Conservation (phyloP, 2,888 invertebrate genomes). For the Tryphoninae sp. region DNA sequence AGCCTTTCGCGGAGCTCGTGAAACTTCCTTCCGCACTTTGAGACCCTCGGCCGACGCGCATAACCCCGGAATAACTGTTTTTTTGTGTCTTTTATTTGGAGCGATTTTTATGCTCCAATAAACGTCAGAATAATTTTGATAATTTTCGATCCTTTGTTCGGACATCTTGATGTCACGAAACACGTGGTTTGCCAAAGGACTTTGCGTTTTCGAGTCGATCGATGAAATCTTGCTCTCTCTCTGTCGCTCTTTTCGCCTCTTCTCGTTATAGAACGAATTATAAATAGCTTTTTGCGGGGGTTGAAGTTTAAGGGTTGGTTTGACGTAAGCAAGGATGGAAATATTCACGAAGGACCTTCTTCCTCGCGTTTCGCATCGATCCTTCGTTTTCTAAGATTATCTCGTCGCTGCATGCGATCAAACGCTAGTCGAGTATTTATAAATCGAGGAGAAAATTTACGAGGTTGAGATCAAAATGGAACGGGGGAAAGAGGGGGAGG, state of each 20-base stretch:
- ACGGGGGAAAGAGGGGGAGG: too few relatives aligned
- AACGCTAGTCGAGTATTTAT: background rate
- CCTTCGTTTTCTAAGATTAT: background rate
- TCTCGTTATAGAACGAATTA: conserved; percentile 10
- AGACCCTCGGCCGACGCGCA: conserved; percentile 30
- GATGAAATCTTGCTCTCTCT: conserved; percentile 17
- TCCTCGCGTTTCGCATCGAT: conserved; percentile 35
- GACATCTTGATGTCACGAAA: conserved; percentile 26
- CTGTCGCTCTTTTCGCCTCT: background rate
- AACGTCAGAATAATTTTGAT: conserved; percentile 50
- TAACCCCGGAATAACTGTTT: conserved; percentile 18
- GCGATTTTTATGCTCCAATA: conserved; percentile 54
- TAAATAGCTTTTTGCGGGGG: conserved; percentile 45
- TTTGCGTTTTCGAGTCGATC: conserved; percentile 12
- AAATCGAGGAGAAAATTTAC: background rate
- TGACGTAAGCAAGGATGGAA: background rate
- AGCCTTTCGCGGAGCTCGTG: conserved; percentile 19
- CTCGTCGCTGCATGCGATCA: background rate
- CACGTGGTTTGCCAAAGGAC: background rate
- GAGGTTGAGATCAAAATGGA: background rate
- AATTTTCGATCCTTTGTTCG: conserved; percentile 11
- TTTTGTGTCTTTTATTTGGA: conserved; percentile 26
- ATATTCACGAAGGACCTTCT: conserved; percentile 31
- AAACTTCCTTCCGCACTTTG: conserved; percentile 52
- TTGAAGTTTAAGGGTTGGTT: conserved; percentile 43